Evolutionary conservation across 2,888 invertebrate species (phyloP), one percentile per base, ranked within the genome.

Genomic region (Spodoptera littoralis): DNA sequence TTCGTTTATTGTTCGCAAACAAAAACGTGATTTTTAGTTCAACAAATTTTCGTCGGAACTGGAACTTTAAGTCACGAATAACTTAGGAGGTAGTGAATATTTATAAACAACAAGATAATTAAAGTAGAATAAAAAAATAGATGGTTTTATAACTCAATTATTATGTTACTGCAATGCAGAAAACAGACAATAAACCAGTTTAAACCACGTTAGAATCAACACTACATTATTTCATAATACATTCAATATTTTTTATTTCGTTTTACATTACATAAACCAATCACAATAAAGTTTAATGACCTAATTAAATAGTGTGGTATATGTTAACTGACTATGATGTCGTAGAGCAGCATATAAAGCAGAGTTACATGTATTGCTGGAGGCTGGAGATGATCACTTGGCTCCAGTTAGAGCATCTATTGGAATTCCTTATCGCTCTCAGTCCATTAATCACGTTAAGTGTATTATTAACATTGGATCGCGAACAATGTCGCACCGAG

Each of bases 1-100:
- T 71, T 61, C 46, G 62, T 57, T 45, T 70, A 73, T 74, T 80
- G 62, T 81, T 69, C 48, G 54, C 12, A 61, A 65, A 68, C 65
- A 65, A 76, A 70, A 66, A 47, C 59, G 56, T 61, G 54, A 58
- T 72, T 73, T 67, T 45, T 51, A 48, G 66, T 68, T 59, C 57
- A 66, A 52, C 62, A 43, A 46, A 67, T 46, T 70, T 52, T 54
- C 12, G 11, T 46, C n/a, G 12, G 36, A 57, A 46, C 56, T 46
- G 60, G 43, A 56, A 45, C 48, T 73, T 55, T 51, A 55, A 66
- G 50, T 44, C 24, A 56, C 43, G 27, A 48, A 52, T 45, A 65
- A 66, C 68, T 56, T 36, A 44, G 46, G 41, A 50, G n/a, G 27
- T 36, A 55, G 41, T 30, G 49, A 50, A 67, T 54, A 46, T 43